Evolutionary conservation across 1,140 invertebrate species (phyloP), one percentile per base, ranked within the genome.

Genomic region (Drosophila kurseongensis): DNA sequence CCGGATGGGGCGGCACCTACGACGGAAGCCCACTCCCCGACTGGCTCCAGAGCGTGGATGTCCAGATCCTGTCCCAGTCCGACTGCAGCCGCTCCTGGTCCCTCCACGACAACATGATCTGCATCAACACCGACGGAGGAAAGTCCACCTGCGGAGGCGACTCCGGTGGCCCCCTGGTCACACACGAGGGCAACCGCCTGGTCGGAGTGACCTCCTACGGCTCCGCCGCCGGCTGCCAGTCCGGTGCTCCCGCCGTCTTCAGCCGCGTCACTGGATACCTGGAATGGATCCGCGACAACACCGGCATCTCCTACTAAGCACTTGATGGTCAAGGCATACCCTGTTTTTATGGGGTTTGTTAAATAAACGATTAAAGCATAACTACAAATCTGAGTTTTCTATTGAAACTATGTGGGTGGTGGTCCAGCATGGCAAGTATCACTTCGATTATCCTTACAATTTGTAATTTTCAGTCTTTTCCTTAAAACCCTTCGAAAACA

Each of bases 111-210:
- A 57, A 80, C 47, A 90, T 74, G 42, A 63, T 91, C 62, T 91
- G 90, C 74, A 76, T 85, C 44, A 48, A 74, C n/a, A 84, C 83
- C 18, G 56, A 69, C 5, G 55, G 67, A 2, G 86, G 80, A 23
- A 80, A 62, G 52, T 91, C 91, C 6, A 91, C 91, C 13, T 92
- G 90, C 74, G 72, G 84, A 45, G 94, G 94, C 63, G 94, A 94
- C 91, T 94, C 93, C 61, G 94, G 94, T 51, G 94, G 94, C 35
- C 93, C 93, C 9, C 73, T 94, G 62, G 91, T 93, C 0, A 56
- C 44, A 10, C 47, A 66, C 14, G 67, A 83, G 10, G 56, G 78
- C 41, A 62, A 67, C 56, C 58, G 68, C 36, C 52, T 84, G 35
- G 59, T 75, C 4, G 72, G 72, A 62, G 65, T 81, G 62, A 42